Base-by-base conservation (phyloP, 2,113 vertebrate species). In the Stigmatopora argus region DNA sequence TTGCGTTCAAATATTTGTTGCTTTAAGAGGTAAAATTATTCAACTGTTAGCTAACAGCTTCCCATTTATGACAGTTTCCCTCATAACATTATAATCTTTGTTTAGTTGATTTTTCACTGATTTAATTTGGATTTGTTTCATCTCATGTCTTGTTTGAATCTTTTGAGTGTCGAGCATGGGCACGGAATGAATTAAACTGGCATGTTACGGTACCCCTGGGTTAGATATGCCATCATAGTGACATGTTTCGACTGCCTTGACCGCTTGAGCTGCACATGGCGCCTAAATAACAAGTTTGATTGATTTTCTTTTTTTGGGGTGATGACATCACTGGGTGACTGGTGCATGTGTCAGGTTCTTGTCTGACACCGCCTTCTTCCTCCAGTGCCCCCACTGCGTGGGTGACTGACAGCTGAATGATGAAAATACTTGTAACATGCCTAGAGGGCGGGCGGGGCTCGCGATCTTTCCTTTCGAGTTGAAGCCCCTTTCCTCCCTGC, bases 371-470 rank as follows among this genome's bases (percentile, higher is more conserved):
- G 1, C 46, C 48, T 70, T 75, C 61, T 70, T 71, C 59, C 66
- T 73, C 55, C 69, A 23, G 44, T 69, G 71, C 45, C 62, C 38
- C 62, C 64, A 62, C 77, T 83, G 63, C 64, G 68, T 81, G 58
- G 80, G 55, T 79, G 67, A 75, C 65, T 78, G 86, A 81, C 80
- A 83, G 75, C 69, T 71, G 83, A 47, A 73, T 87, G 85, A 89
- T 78, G 85, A 74, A 86, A 87, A 86, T 75, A 34, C 66, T 52
- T 73, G 84, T 71, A 89, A 86, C 59, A 14, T 61, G 59, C 19
- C 19, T 56, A 21, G n/a, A 45, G 3, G 59, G 41, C 19, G 41
- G 38, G 19, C 13, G 51, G 74, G 63, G n/a, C 66, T 19, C 2
- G 3, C 5, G 2, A 74, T 67, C 68, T 61, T 23, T 64, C 67